Evolutionary conservation across 2,113 vertebrate genomes (phyloP), one percentile per base, ranked within the genome.

Genomic region (Microtus pennsylvanicus): DNA sequence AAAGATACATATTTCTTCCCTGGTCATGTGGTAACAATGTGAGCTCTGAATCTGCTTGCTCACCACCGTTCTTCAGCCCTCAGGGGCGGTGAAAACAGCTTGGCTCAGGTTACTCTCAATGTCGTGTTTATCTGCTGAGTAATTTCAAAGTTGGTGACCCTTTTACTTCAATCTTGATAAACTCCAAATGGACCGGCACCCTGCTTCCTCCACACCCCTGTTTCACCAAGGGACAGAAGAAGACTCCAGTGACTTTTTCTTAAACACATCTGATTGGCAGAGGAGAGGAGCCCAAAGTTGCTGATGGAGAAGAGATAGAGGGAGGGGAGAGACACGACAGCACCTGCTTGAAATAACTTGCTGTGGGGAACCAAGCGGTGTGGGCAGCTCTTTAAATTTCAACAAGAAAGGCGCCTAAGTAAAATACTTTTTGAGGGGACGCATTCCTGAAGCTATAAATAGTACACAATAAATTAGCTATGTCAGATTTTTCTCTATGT

Each of bases 1-100:
- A 95, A 89, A 96, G 82, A 86, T 78, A 58, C 67, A 33, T 45
- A 61, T 94, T 96, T 69, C 91, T 95, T 92, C 42, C 88, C n/a
- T 12, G n/a, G 75, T 96, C 96, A 87, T 61, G 91, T 96, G 90
- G 72, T 74, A 91, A 69, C 87, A 89, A 65, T 58, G 61, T 78
- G 75, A 93, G 85, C 38, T 0, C 85, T 45, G 90, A 97, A 92
- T 91, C 52, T 93, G 88, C 92, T 93, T 76, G 45, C 85, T 96
- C 74, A 50, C 76, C 81, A 50, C 2, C 12, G 90, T 45, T 87
- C 67, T 69, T 92, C 75, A 19, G 67, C 76, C 47, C 72, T 89
- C 12, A 80, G 35, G 45, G 35, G 74, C 19, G 45, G 77, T 33
- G 63, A 63, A 70, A 81, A 22, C 76, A 65, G 87, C 75, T 65